Base-by-base conservation (phyloP, 2,797 vertebrate species). In the Gobionotothen gibberifrons region DNA sequence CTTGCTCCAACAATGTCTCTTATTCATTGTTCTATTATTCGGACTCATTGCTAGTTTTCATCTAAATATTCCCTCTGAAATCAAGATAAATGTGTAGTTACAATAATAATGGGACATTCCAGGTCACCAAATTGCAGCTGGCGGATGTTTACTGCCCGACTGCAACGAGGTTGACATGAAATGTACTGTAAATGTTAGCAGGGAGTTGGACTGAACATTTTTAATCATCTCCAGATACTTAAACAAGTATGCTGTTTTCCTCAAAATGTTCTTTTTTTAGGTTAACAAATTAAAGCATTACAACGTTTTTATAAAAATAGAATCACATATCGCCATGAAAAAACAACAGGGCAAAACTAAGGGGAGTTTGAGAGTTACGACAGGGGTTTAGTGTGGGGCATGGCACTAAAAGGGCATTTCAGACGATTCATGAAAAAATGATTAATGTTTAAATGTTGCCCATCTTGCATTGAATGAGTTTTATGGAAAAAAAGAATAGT, bases 21-120 rank as follows among this genome's bases (percentile, higher is more conserved):
- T 87, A 89, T 84, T 85, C 89, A 74, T 89, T 65, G 74, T 84
- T 85, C 68, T 85, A 72, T 86, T 87, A 75, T 80, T 83, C 93
- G 89, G 91, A 90, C 85, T 90, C 83, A 79, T 85, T 76, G 92
- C 89, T 85, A 92, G 92, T 96, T 96, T 95, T 93, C 92, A 85
- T 93, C 87, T 84, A 93, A 93, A 92, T 81, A 49, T 94, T 95
- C 91, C 94, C 39, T 92, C 88, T 71, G 77, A 90, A 92, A 90
- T 88, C 89, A 88, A 87, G 80, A 76, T 91, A 76, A 83, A 81
- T 70, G 72, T 79, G 77, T 82, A 77, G 82, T 83, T 76, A 69
- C 61, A 69, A 79, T 74, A 78, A 77, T 82, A 71, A 69, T 64
- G 83, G 82, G 82, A 88, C 90, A 89, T 92, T 92, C 90, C 91